Base-by-base conservation (phyloP, 37 sponge, comb jelly and placozoan species). In the Spongia lamella region DNA sequence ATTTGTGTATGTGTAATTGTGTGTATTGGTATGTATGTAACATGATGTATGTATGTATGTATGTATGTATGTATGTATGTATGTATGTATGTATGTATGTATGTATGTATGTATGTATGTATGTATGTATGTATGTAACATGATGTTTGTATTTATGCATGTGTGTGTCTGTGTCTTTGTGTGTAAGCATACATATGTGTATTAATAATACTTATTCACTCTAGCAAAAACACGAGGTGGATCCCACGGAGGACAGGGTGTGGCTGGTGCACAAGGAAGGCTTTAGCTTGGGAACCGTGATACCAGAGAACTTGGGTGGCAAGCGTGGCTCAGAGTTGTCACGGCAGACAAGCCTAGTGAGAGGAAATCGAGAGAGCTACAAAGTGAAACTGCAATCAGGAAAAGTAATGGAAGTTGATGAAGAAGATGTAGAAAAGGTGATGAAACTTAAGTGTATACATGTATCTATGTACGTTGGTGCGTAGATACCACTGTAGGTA, bases 241-340 rank as follows among this genome's bases (percentile, higher is more conserved):
- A 43, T 2, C 27, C 68, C 49, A 56, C 77, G 26, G 75, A 84
- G 30, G 83, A 93, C 35, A 71, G 63, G 29, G 72, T 89, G 53
- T 95, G 96, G 96, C 34, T 95, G 69, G 72, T 95, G 5, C 96
- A 95, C 80, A 88, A 69, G 57, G 54, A 35, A 11, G 96, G 96
- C 38, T 95, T 88, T 81, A 60, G 87, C 1, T 68, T 82, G 9
- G 92, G 80, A 0, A 77, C 73, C 1, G 53, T 86, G 1, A 63
- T 82, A 4, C 65, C 63, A 19, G 81, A 83, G 30, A 49, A 61
- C 7, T 49, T 43, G 36, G 50, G 7, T 5, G 70, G n/a, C 70
- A 25, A 14, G 49, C 50, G 47, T 43, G 47, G 47, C 47, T 43
- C 47, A 43, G 47, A 43, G 47, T 43, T 43, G 9, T 43, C 47